These are phyloP conservation scores for Cliona cf. orientalis DNA, from an alignment of 37 sponge, comb jelly and placozoan genomes.

Conservation along the genomic window DNA sequence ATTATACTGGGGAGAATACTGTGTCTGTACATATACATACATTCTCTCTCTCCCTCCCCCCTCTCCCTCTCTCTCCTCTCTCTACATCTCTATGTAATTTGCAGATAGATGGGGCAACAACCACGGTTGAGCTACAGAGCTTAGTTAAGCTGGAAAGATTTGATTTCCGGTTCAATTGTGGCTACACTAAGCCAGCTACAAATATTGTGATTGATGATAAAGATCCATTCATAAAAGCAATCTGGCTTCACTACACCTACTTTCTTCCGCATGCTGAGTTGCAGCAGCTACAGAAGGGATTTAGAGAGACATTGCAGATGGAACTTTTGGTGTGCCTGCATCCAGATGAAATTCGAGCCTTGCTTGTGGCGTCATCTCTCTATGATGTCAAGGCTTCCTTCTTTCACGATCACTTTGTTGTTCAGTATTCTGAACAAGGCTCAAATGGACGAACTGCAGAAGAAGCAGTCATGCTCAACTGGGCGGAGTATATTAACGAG, in stretches of 20 bases:
- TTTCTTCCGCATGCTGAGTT: constrained; percentile 8
- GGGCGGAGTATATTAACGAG: constrained; percentile 7
- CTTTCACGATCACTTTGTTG: constrained; percentile 1
- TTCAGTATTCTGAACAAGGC: constrained; percentile 7
- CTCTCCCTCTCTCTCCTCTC: not conserved
- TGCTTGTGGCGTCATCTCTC: not conserved
- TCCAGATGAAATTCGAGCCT: constrained; percentile 4
- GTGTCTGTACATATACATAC: not conserved
- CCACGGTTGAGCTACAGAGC: not conserved
- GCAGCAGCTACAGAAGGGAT: not conserved
- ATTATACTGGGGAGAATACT: not conserved
- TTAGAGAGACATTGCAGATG: constrained; percentile 5
- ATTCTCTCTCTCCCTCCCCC: not conserved
- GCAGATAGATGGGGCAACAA: not conserved
- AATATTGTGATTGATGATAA: not conserved
- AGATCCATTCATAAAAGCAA: not conserved
- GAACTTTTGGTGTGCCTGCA: not conserved
- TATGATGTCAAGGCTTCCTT: not conserved
- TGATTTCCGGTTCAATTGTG: constrained; percentile 22
- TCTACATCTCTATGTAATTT: not conserved
- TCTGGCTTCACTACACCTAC: constrained; percentile 14
- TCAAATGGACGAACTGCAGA: constrained; percentile 1
- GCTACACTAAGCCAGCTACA: not conserved
- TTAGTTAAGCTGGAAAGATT: not conserved
- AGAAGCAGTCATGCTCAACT: not conserved